Evolutionary conservation across 2,797 vertebrate species (phyloP).

Genomic region (Steatocranus sp.): DNA sequence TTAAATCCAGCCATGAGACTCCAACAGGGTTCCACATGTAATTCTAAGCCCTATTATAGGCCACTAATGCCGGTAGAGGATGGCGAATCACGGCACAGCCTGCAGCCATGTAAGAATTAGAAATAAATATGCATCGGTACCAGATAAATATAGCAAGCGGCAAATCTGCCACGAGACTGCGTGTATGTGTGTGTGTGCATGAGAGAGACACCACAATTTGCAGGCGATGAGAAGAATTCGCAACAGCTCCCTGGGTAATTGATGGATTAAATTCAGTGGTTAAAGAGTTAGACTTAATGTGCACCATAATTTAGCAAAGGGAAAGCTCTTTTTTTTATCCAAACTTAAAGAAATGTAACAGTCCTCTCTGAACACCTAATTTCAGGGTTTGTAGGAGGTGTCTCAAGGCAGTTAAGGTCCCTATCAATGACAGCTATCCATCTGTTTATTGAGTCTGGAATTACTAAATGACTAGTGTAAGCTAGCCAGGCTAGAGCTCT

Average conservation of each 20-base stretch:
- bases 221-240: slow-evolving; percentile 74
- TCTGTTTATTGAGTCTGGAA: slow-evolving; percentile 62
- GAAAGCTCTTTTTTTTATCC: slow-evolving; percentile 56
- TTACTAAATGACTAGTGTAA: slow-evolving; percentile 50
- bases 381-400: slow-evolving; percentile 39
- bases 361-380: slow-evolving; percentile 57
- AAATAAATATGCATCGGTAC: slow-evolving; percentile 83
- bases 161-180: slow-evolving; percentile 75
- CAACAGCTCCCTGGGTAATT: slow-evolving; percentile 79
- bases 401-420: slow-evolving; percentile 42
- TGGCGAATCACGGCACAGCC: slow-evolving; percentile 80
- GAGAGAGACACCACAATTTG: slow-evolving; percentile 71
- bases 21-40: slow-evolving; percentile 80
- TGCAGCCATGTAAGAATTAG: slow-evolving; percentile 82
- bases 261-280: slow-evolving; percentile 81
- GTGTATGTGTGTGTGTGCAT: background rate
- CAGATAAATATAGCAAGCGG: slow-evolving; percentile 81
- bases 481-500: slow-evolving; percentile 15
- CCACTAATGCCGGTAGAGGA: slow-evolving; percentile 79
- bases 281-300: slow-evolving; percentile 75
- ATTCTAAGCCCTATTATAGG: slow-evolving; percentile 81
- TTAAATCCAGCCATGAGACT: slow-evolving; percentile 79
- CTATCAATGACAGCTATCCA: slow-evolving; percentile 57
- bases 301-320: slow-evolving; percentile 70
- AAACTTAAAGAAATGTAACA: slow-evolving; percentile 68